These are phyloP conservation scores for Melieria omissa DNA, from an alignment of 2,888 invertebrate genomes.

Conservation along the genomic window DNA sequence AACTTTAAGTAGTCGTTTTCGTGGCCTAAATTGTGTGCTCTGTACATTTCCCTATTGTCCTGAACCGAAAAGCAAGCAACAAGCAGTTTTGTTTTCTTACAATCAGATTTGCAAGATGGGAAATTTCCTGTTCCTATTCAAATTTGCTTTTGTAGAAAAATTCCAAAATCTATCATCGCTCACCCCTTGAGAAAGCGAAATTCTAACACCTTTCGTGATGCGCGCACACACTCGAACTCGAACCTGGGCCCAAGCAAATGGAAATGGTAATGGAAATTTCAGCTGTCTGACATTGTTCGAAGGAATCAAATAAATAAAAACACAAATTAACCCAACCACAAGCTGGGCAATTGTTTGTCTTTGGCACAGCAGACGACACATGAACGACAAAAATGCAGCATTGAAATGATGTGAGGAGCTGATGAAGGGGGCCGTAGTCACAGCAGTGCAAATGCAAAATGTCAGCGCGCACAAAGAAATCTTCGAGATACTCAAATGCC, in stretches of 20 bases:
- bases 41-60: no score
- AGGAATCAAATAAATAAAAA: background rate
- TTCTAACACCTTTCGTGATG: background rate
- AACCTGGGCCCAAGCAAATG: background rate
- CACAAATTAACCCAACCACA: conserved; percentile 15
- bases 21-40: no score
- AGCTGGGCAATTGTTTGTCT: conserved; percentile 23
- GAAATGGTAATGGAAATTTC: conserved; percentile 20
- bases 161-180: background rate
- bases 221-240: background rate
- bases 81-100: no score
- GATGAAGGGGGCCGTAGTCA: no score
- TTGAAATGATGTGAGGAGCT: no score
- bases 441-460: no score
- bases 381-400: background rate
- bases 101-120: no score
- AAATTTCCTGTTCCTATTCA: background rate
- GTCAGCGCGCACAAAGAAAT: no score
- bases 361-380: background rate
- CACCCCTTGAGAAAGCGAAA: conserved; percentile 4
- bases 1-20: no score
- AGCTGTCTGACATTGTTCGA: conserved; percentile 7
- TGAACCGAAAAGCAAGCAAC: no score
- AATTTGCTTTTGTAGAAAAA: background rate
- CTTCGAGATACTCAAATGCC: no score